These are phyloP conservation scores for Ctenomys sociabilis DNA, from an alignment of 2,113 vertebrate genomes.

Conservation along the genomic window DNA sequence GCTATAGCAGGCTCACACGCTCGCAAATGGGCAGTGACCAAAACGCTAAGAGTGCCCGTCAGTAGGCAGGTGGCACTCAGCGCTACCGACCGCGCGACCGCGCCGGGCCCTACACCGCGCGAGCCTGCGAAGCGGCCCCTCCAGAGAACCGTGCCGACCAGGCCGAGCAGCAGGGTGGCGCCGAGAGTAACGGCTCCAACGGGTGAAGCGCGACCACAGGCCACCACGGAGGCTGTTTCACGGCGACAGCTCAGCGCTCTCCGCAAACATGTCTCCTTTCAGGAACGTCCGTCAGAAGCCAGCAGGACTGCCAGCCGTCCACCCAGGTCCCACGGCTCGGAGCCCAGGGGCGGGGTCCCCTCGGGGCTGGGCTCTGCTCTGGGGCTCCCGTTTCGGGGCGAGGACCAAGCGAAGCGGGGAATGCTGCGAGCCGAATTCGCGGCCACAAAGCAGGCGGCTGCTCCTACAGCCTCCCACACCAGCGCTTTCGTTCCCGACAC, in stretches of 20 bases:
- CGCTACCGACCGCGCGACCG: neutral
- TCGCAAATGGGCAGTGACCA: neutral
- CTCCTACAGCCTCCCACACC: too few species aligned
- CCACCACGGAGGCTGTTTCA: too few species aligned
- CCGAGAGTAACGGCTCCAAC: neutral
- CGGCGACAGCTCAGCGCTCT: neutral
- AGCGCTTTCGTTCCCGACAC: neutral
- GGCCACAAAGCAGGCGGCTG: fast-evolving
- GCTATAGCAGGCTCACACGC: neutral
- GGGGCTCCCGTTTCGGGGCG: too few species aligned
- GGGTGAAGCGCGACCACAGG: neutral
- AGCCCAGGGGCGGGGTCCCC: too few species aligned
- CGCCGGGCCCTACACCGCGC: neutral
- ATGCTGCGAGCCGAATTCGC: fast-evolving
- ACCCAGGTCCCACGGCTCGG: neutral
- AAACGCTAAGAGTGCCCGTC: neutral
- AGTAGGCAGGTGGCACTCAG: neutral
- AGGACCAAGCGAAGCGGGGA: fast-evolving
- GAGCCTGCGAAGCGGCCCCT: neutral
- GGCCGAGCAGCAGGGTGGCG: neutral
- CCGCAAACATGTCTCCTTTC: neutral
- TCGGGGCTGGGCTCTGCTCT: neutral
- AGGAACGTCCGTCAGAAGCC: neutral
- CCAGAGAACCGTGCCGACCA: neutral
- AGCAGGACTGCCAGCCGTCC: neutral